phyloP scores from a whole-genome alignment of 2,797 vertebrate genomes.

The Fundulus diaphanus region DNA sequence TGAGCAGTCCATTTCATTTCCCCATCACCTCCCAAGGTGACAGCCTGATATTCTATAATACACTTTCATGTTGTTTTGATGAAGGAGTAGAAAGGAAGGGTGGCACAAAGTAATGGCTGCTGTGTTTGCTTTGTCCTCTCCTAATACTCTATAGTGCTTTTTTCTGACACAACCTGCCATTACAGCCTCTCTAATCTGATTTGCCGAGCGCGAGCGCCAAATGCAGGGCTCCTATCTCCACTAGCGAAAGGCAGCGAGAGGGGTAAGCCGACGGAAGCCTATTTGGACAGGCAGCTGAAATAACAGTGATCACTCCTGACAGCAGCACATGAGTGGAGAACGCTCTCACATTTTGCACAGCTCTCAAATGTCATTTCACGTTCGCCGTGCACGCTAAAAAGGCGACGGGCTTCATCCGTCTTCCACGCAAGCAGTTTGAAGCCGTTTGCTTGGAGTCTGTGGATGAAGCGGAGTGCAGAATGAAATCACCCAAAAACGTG shows the following conservation, averaged over 20 bases:
- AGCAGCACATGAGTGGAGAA: conserved; percentile 59
- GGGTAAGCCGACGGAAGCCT: conserved; percentile 43
- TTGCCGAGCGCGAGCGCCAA: conserved; percentile 49
- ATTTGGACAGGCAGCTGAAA: conserved; percentile 61
- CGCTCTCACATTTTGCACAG: conserved; percentile 69
- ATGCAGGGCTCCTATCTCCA: conserved; percentile 49
- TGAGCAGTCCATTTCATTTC: conserved; percentile 65
- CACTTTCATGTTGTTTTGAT: conserved; percentile 60
- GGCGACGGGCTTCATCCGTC: conserved; percentile 64
- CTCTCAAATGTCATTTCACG: conserved; percentile 74
- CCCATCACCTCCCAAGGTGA: conserved; percentile 71
- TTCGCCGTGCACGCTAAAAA: conserved; percentile 53
- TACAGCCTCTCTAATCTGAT: conserved; percentile 72
- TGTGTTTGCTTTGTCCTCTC: conserved; percentile 41
- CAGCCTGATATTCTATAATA: conserved; percentile 57
- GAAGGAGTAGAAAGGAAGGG: conserved; percentile 1
- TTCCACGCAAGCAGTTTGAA: conserved; percentile 29
- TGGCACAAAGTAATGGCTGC: conserved; percentile 6
- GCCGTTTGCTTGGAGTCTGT: conserved; percentile 15
- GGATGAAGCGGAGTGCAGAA: conserved; percentile 1
- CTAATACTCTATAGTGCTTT: conserved; percentile 58
- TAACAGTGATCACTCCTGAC: conserved; percentile 76
- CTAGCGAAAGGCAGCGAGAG: conserved; percentile 43
- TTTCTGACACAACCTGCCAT: conserved; percentile 57
- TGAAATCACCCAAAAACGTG: conserved; percentile 28